Conservation (phyloP, 2,797 vertebrate species). For the Pristis pectinata region DNA sequence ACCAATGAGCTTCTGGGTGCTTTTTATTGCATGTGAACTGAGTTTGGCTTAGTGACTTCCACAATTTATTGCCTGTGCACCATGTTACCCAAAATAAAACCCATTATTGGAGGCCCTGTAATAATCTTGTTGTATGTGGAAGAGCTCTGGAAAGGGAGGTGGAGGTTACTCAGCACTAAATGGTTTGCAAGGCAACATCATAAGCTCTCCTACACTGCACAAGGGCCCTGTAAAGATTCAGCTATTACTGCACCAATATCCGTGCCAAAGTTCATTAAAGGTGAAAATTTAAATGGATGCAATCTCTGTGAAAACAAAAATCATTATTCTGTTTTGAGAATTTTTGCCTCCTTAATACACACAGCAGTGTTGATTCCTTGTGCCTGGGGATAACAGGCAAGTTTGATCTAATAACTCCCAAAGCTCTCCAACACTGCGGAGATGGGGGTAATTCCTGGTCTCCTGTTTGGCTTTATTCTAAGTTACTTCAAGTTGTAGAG, state of each 20-base stretch:
- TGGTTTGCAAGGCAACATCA: background rate
- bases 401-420: background rate
- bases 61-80: background rate
- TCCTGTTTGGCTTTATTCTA: background rate
- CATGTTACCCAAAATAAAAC: conserved; percentile 11
- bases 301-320: background rate
- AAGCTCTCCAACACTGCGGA: background rate
- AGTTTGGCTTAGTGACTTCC: background rate
- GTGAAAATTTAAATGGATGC: background rate
- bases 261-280: background rate
- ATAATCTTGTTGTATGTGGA: background rate
- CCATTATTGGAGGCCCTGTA: background rate
- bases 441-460: background rate
- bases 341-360: background rate
- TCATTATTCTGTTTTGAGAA: background rate
- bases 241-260: background rate
- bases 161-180: background rate
- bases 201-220: background rate
- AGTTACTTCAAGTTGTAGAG: no score
- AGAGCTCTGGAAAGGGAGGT: background rate
- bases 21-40: background rate
- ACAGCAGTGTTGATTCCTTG: background rate
- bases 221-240: no score
- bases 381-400: background rate
- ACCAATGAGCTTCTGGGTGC: background rate